A percentile compares a stretch with the other conserved stretches of the same genome.
Evolutionary conservation across 2,888 invertebrate species (phyloP).

Genomic region (Yponomeuta evonymella): DNA sequence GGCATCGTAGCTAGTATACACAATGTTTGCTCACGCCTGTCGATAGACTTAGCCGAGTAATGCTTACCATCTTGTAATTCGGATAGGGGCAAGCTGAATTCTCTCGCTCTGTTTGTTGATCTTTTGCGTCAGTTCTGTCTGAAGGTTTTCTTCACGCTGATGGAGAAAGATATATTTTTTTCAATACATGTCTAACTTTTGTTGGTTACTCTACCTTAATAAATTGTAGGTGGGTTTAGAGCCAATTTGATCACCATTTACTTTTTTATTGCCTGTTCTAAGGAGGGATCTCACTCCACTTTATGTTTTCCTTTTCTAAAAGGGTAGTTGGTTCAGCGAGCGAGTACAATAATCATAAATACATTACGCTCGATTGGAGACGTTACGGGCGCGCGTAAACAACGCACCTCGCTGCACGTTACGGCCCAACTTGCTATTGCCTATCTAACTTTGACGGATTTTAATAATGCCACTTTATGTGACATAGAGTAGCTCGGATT

Average conservation of each 20-base stretch:
- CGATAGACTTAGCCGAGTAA: conserved; percentile 62
- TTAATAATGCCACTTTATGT: conserved; percentile 47
- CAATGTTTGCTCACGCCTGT: conserved; percentile 55
- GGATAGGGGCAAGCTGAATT: conserved; percentile 7
- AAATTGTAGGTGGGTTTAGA: not conserved
- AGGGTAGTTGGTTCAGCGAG: conserved; percentile 5
- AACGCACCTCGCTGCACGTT: conserved; percentile 48
- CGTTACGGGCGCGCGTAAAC: conserved; percentile 64
- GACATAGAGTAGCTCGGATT: not conserved
- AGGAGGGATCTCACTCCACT: not conserved
- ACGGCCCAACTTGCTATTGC: conserved; percentile 61
- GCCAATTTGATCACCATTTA: not conserved
- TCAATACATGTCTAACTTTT: not conserved
- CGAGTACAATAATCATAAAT: conserved; percentile 70
- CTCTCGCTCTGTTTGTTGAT: conserved; percentile 3
- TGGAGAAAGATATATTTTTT: not conserved
- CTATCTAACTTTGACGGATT: conserved; percentile 69
- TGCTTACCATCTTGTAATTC: conserved; percentile 29
- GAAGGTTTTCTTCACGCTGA: not conserved
- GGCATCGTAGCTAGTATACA: conserved; percentile 68
- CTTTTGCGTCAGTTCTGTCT: not conserved
- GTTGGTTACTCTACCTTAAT: not conserved
- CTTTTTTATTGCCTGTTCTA: not conserved
- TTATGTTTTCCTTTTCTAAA: conserved; percentile 8
- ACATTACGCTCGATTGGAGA: conserved; percentile 72